Conservation (phyloP, 1,140 invertebrate genomes). For the Oryzaephilus surinamensis region DNA sequence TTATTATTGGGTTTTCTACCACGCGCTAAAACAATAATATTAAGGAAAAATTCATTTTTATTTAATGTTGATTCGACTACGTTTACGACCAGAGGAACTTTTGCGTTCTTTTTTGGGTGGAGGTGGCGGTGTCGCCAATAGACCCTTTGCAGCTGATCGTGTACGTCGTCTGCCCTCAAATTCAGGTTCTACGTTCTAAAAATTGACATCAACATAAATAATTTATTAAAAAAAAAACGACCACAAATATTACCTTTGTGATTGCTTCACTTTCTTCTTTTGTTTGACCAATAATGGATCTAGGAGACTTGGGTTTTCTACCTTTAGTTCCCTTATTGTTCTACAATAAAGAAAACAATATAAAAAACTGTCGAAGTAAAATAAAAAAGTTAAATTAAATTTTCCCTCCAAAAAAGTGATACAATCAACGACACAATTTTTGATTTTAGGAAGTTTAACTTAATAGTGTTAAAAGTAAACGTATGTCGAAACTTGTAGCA, state of each 20-base stretch:
- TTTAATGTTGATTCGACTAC: conserved; percentile 11
- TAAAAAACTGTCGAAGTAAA: not conserved
- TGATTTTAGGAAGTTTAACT: conserved; percentile 8
- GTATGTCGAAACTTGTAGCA: conserved; percentile 15
- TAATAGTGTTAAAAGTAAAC: conserved; percentile 18
- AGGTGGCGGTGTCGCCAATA: conserved; percentile 36
- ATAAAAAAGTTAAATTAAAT: conserved; percentile 9
- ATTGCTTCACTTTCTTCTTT: conserved; percentile 32
- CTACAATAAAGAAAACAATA: conserved; percentile 20
- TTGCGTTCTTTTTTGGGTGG: conserved; percentile 37
- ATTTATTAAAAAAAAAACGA: not conserved
- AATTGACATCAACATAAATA: conserved; percentile 3
- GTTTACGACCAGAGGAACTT: conserved; percentile 11
- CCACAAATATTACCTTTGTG: conserved; percentile 28
- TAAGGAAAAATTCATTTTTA: conserved; percentile 5
- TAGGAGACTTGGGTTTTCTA: conserved; percentile 28
- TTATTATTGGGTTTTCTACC: conserved; percentile 19
- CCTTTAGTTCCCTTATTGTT: conserved; percentile 29
- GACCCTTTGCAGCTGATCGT: conserved; percentile 36
- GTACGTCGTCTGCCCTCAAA: conserved; percentile 36
- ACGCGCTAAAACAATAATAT: conserved; percentile 11
- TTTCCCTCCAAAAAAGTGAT: conserved; percentile 37
- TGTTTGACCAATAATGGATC: conserved; percentile 23
- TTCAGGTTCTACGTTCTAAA: conserved; percentile 31
- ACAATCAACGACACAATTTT: conserved; percentile 11